Evolutionary conservation across 1,140 invertebrate genomes (phyloP), one percentile per base, ranked within the genome.

Genomic region (Samia ricini): DNA sequence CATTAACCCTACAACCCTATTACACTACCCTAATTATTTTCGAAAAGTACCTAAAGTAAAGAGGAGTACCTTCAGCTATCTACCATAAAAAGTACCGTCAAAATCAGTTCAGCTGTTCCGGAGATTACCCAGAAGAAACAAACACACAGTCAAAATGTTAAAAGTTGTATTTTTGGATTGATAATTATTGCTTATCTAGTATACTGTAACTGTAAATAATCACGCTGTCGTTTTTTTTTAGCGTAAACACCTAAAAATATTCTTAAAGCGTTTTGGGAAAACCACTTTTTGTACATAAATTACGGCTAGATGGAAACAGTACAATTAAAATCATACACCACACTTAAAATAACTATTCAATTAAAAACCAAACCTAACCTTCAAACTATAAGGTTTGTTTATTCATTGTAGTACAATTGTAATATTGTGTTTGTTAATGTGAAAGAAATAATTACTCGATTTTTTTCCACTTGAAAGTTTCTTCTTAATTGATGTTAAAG

Each of bases 141-240:
- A n/a, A n/a, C n/a, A n/a, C n/a, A n/a, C n/a, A n/a, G n/a, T n/a
- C n/a, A n/a, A n/a, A n/a, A n/a, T n/a, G n/a, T n/a, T n/a, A n/a
- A n/a, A n/a, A n/a, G n/a, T n/a, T n/a, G n/a, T n/a, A n/a, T n/a
- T n/a, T n/a, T n/a, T n/a, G n/a, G n/a, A n/a, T n/a, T n/a, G n/a
- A n/a, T n/a, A n/a, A n/a, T n/a, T n/a, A n/a, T n/a, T n/a, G n/a
- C 6, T 29, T 29, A 5, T 29, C 4, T 2, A 29, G 1, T 29
- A 0, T 29, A 29, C 0, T 29, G 4, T 29, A 29, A 29, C 4
- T 29, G 10, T 10, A 29, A 29, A 29, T 8, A 5, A 0, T 29
- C 10, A 2, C 6, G 26, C 71, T 76, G 76, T 79, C 76, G 74
- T 74, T 68, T 68, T 74, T 76, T 76, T 76, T 72, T 68, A 63